Evolutionary conservation across 2,113 vertebrate species (phyloP), one percentile per base, ranked within the genome.

Genomic region (Promerops cafer): DNA sequence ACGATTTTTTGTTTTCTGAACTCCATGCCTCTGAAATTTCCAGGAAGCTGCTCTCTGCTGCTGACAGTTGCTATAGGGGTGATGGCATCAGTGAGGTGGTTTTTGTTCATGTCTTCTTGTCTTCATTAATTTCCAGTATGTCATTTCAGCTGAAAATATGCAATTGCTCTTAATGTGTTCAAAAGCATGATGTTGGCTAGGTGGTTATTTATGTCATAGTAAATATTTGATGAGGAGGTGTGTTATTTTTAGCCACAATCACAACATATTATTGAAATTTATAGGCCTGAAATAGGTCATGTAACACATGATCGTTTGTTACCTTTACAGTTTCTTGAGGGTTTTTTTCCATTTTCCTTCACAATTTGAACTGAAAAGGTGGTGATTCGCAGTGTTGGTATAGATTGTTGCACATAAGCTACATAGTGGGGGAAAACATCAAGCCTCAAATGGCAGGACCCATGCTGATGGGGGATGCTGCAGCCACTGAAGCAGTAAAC

Each of bases 191-290:
- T 75, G 77, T 54, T 61, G 76, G 71, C 64, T 94, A 33, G 85
- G 54, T 11, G 4, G 80, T 72, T 94, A 64, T 90, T 94, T 94
- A 83, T 87, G 80, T 79, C 76, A 61, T 54, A 75, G 68, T 92
- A 92, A 93, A 96, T 96, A 90, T 96, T 92, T 81, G 60, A 83
- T 75, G 56, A 93, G 28, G 50, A 85, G 12, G 20, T 54, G 13
- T 74, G 22, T 60, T 96, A 81, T 68, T 94, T 94, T 93, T 90
- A 96, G 64, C 60, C 30, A 60, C 39, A 84, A 81, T 79, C 40
- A 61, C 57, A 93, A 59, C 19, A 23, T 66, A 39, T 49, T 89
- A 56, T 72, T 63, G 69, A 64, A 83, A 86, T 80, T 75, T 89
- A 81, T 56, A 81, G 71, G 44, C 83, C 33, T 94, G 69, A 89